These are phyloP conservation scores for Adrianichthys oophorus DNA, from an alignment of 2,797 vertebrate genomes.

Conservation along the genomic window DNA sequence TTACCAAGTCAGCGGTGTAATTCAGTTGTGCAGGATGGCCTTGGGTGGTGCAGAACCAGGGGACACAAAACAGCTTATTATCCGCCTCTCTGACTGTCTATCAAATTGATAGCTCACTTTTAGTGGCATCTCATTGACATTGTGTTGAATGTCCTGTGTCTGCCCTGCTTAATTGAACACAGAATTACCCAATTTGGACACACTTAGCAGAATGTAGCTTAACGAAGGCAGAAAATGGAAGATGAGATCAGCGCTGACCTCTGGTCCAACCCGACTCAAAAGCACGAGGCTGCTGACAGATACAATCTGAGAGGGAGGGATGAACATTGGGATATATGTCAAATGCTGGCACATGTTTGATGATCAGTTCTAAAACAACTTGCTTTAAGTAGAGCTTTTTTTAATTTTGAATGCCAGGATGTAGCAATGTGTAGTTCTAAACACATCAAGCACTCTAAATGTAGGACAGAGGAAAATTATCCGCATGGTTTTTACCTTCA, in stretches of 20 bases:
- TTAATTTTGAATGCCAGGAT: neutral
- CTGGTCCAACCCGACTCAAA: slow-evolving; percentile 59
- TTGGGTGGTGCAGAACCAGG: slow-evolving; percentile 70
- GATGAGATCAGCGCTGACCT: slow-evolving; percentile 67
- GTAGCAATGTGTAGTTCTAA: too few relatives aligned
- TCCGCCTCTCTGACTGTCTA: slow-evolving; percentile 69
- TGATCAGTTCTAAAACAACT: neutral
- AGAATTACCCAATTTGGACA: slow-evolving; percentile 76
- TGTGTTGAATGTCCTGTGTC: slow-evolving; percentile 76
- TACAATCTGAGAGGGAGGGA: slow-evolving; percentile 42
- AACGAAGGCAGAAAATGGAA: slow-evolving; percentile 55
- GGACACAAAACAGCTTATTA: slow-evolving; percentile 71
- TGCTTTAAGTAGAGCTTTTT: neutral
- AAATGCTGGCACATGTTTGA: slow-evolving; percentile 21
- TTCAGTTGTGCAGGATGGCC: slow-evolving; percentile 69
- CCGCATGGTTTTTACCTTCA: too few relatives aligned
- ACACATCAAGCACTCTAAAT: too few relatives aligned
- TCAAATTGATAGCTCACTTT: slow-evolving; percentile 76
- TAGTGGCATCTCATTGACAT: slow-evolving; percentile 72
- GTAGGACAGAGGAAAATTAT: too few relatives aligned
- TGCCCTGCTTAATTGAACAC: slow-evolving; percentile 77
- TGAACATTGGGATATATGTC: slow-evolving; percentile 48
- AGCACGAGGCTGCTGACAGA: slow-evolving; percentile 33
- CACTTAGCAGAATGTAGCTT: slow-evolving; percentile 64
- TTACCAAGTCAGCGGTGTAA: slow-evolving; percentile 59